These are phyloP conservation scores for Eira barbara DNA, from an alignment of 2,113 vertebrate genomes.

Conservation along the genomic window DNA sequence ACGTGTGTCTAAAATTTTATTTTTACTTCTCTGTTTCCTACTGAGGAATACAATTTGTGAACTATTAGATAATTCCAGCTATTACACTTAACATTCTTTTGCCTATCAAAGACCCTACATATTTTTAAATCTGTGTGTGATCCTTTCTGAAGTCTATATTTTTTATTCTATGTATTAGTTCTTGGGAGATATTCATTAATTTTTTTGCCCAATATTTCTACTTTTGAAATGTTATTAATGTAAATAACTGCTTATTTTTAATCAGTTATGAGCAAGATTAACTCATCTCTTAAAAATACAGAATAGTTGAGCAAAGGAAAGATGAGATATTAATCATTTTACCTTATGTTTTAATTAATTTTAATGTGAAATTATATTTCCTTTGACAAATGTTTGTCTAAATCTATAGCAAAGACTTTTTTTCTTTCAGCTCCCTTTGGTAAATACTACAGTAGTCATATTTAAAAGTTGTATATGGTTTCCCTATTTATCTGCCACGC, in stretches of 20 bases:
- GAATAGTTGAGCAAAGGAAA: slow-evolving; percentile 1
- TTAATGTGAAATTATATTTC: not conserved
- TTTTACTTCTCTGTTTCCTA: not conserved
- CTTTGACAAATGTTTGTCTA: slow-evolving; percentile 45
- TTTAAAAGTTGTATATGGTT: not conserved
- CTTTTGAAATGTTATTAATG: slow-evolving; percentile 49
- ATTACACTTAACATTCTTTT: slow-evolving; percentile 1
- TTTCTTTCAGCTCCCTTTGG: not conserved
- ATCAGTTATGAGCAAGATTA: slow-evolving; percentile 11
- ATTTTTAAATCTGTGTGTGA: slow-evolving; percentile 79
- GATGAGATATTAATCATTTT: slow-evolving; percentile 1
- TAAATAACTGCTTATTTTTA: slow-evolving; percentile 49
- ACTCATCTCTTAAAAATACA: slow-evolving; percentile 19
- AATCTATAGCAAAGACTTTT: not conserved
- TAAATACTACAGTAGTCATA: not conserved
- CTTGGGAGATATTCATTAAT: slow-evolving; percentile 19
- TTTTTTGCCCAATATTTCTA: not conserved
- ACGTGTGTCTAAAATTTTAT: not conserved
- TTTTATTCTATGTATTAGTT: slow-evolving; percentile 56
- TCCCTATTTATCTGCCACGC: not conserved
- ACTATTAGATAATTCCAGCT: not conserved
- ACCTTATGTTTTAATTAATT: not conserved
- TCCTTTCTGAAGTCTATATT: slow-evolving; percentile 76
- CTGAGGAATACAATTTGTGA: slow-evolving; percentile 6
- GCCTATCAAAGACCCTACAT: slow-evolving; percentile 11